A percentile compares a stretch with the other conserved stretches of the same genome.
phyloP scores from a whole-genome alignment of 2,797 vertebrate genomes.

The Schizothorax lantsangensis region DNA sequence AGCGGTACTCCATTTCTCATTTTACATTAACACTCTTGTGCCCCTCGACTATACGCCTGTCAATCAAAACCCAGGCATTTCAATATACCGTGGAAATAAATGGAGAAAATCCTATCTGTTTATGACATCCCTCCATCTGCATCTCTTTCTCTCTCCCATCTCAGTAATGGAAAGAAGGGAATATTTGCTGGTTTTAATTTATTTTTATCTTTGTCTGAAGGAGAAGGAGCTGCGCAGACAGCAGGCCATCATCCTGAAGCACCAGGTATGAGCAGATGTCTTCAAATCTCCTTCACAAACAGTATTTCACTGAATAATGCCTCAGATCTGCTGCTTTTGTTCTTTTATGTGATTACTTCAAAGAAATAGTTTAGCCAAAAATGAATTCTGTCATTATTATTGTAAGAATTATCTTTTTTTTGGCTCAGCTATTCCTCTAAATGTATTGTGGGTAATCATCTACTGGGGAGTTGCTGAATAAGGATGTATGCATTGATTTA shows the following conservation, averaged over 20 bases:
- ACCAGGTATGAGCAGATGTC: conserved; percentile 83
- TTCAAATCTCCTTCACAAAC: background rate
- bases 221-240: conserved; percentile 93
- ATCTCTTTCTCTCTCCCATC: conserved; percentile 31
- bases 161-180: conserved; percentile 41
- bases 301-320: background rate
- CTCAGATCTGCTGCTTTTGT: background rate
- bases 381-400: background rate
- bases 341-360: background rate
- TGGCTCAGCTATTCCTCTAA: conserved; percentile 22
- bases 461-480: conserved; percentile 42
- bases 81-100: conserved; percentile 32
- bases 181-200: conserved; percentile 48
- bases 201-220: conserved; percentile 75
- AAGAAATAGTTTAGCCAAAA: conserved; percentile 1
- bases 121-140: conserved; percentile 32
- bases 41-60: conserved; percentile 33
- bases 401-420: background rate
- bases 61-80: conserved; percentile 50
- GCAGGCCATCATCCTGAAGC: conserved; percentile 91
- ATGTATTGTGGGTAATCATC: conserved; percentile 22
- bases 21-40: conserved; percentile 41
- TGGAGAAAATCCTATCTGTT: conserved; percentile 27
- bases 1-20: conserved; percentile 45
- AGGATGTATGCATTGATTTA: conserved; percentile 66